phyloP scores from a whole-genome alignment of 2,113 vertebrate species.

The Colistium nudipinnis region DNA sequence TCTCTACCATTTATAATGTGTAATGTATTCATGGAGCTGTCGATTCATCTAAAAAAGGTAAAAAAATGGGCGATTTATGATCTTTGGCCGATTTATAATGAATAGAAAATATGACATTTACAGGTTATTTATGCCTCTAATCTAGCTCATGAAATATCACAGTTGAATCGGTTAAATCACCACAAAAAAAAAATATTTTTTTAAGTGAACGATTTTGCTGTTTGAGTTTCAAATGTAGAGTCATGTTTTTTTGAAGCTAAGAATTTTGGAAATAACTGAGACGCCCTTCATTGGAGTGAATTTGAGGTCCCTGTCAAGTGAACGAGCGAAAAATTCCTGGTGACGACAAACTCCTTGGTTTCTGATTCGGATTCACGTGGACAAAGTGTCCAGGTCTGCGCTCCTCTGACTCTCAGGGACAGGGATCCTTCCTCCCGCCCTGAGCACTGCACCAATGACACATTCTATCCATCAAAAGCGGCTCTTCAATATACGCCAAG shows the following conservation, averaged over 20 bases:
- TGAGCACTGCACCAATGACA: slow-evolving; percentile 61
- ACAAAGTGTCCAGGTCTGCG: slow-evolving; percentile 43
- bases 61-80: background rate
- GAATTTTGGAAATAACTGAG: too few species aligned
- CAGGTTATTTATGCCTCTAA: background rate
- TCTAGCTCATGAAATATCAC: background rate
- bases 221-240: background rate
- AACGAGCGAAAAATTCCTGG: too few species aligned
- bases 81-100: background rate
- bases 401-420: slow-evolving; percentile 51
- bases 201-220: background rate
- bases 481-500: slow-evolving; percentile 40
- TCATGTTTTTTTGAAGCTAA: background rate
- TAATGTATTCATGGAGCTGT: background rate
- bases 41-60: background rate
- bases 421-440: slow-evolving; percentile 45
- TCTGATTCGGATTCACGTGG: slow-evolving; percentile 49
- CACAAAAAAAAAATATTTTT: too few species aligned
- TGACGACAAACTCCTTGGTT: too few species aligned
- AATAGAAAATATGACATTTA: background rate
- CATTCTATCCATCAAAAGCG: slow-evolving; percentile 72
- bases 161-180: background rate
- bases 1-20: background rate
- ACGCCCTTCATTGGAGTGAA: background rate
- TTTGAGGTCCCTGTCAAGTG: slow-evolving; percentile 46